Evolutionary conservation across 1,140 invertebrate species (phyloP).

Genomic region (Aphelenchoides fujianensis): DNA sequence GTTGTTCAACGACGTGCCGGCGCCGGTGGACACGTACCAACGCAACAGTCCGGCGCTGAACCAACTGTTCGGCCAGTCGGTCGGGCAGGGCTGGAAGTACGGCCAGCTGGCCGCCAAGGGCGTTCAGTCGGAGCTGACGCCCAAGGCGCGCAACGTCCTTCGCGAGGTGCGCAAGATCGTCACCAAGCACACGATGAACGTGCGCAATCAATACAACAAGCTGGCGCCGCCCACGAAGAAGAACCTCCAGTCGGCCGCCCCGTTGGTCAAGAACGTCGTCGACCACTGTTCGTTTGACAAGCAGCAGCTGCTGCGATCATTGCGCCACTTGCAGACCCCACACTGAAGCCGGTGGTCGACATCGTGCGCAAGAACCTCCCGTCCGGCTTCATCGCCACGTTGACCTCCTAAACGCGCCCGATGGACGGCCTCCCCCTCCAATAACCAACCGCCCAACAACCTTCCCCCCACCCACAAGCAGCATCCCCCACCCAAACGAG

Average conservation of each 20-base stretch:
- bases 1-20: background rate
- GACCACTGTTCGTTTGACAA: background rate
- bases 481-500: background rate
- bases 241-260: background rate
- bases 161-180: conserved; percentile 10
- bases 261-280: conserved; percentile 1
- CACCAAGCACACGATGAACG: conserved; percentile 7
- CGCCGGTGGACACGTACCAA: background rate
- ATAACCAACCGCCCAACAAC: too few species aligned
- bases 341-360: conserved; percentile 7
- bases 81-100: conserved; percentile 5
- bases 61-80: background rate
- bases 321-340: background rate
- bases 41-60: conserved; percentile 9
- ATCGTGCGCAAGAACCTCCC: conserved; percentile 8
- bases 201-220: conserved; percentile 7
- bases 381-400: conserved; percentile 10
- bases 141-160: conserved; percentile 1
- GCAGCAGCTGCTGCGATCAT: background rate
- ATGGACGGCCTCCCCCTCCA: background rate
- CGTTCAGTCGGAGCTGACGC: background rate
- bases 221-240: background rate
- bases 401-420: conserved; percentile 7
- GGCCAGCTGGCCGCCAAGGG: conserved; percentile 13
- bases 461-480: conserved; percentile 3